Conservation (phyloP, 2,113 vertebrate genomes). For the Plecotus auritus region DNA sequence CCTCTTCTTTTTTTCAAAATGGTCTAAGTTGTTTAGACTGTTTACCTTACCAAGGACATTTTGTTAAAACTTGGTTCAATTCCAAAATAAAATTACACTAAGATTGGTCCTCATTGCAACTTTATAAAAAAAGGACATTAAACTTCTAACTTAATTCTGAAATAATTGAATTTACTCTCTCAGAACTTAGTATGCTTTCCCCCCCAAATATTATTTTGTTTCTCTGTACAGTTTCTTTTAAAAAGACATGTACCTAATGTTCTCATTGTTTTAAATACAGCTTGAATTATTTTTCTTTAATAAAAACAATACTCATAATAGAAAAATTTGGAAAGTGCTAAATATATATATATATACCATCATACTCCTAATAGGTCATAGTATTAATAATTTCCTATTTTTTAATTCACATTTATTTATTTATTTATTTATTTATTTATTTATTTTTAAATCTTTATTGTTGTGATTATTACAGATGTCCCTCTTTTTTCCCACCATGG, state of each 20-base stretch:
- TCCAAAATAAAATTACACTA: not conserved
- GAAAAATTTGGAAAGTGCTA: not conserved
- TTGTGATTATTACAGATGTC: too few species aligned
- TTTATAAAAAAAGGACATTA: not conserved
- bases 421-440: not conserved
- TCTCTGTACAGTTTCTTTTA: not conserved
- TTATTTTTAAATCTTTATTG: not conserved
- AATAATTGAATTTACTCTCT: not conserved
- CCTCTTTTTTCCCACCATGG: too few species aligned
- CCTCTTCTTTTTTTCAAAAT: not conserved
- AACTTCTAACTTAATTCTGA: not conserved
- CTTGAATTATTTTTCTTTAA: conserved; percentile 2
- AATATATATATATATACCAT: not conserved
- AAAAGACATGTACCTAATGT: not conserved
- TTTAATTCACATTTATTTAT: not conserved
- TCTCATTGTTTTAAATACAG: not conserved
- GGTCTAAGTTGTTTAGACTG: not conserved
- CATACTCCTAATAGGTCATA: not conserved
- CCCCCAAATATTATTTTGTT: not conserved
- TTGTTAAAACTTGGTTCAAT: not conserved
- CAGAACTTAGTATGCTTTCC: not conserved
- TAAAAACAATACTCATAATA: not conserved
- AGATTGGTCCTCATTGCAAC: not conserved
- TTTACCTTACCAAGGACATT: not conserved
- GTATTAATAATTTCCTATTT: not conserved